Conservation (phyloP, 2,797 vertebrate genomes). For the Tenualosa thibaudeaui region DNA sequence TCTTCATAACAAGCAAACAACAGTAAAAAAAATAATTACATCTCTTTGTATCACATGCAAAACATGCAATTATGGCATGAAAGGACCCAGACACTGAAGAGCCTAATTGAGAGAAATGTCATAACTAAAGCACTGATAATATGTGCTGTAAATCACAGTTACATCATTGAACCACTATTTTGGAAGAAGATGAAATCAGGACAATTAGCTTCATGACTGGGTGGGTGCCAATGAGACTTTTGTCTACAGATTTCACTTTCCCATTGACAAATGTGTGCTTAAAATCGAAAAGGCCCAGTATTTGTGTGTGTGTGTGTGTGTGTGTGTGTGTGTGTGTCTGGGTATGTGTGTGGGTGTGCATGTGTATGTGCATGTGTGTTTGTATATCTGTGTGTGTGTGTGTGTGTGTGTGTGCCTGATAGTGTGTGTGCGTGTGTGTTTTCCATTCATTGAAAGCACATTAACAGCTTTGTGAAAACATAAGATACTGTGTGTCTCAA, state of each 20-base stretch:
- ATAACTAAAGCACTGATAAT: background rate
- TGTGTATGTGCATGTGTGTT: background rate
- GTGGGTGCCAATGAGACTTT: background rate
- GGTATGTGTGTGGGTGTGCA: background rate
- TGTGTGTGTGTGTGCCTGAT: background rate
- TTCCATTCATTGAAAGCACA: conserved; percentile 13
- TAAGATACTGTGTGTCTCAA: conserved; percentile 30
- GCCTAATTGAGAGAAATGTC: background rate
- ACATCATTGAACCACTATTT: background rate
- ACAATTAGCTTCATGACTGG: background rate
- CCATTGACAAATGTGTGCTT: background rate
- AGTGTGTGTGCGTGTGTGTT: background rate
- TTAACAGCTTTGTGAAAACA: conserved; percentile 7
- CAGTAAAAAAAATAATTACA: background rate
- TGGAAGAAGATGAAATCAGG: background rate
- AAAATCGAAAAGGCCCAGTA: background rate
- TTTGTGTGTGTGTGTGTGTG: background rate
- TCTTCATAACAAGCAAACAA: background rate
- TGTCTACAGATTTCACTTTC: background rate
- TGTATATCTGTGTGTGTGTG: background rate
- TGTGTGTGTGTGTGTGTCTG: conserved; percentile 8
- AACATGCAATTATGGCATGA: background rate
- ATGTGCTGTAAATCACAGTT: background rate
- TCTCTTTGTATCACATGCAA: background rate
- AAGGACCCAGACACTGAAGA: background rate